Base-by-base conservation (phyloP, 2,113 vertebrate species). In the Daboia siamensis region DNA sequence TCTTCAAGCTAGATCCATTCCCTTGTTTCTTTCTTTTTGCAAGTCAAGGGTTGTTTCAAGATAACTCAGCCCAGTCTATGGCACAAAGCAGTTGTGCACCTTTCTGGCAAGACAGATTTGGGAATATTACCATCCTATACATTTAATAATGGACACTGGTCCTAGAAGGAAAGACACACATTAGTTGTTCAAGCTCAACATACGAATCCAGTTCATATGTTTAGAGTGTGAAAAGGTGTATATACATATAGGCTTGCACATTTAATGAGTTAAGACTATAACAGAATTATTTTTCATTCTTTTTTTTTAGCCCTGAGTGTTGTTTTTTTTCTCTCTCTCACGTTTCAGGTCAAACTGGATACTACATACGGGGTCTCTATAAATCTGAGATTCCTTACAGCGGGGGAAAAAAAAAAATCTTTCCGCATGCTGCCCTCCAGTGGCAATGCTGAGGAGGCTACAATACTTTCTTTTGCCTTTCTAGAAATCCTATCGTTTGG, bases 91-190 rank as follows among this genome's bases (percentile, higher is more conserved):
- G 94, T 0, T 91, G 95, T 94, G 87, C 94, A 94, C 94, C 86
- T 64, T 96, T 96, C 96, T 95, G 64, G 95, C 96, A 95, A 94
- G 95, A 95, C 90, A 91, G 94, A 94, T 96, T 91, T 97, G 96
- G 95, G 94, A 95, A 95, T 7, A 20, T 90, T 93, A 86, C 92
- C 74, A 80, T 44, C 33, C 94, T 95, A 94, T 39, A 92, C 17
- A 94, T 93, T 93, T 96, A 94, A 95, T 96, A 94, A 95, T 91
- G 91, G 95, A 95, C 52, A 15, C 48, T 95, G 95, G 93, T 48
- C 74, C 74, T 2, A 69, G 0, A 17, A 92, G 21, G 80, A 93
- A 92, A 96, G 95, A 95, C 94, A 93, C 94, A 95, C 64, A 86
- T 92, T 20, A 94, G 93, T 92, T 51, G 90, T 95, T 94, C 94